Conservation (phyloP, 2,888 invertebrate species). For the Pegoplata infirma region DNA sequence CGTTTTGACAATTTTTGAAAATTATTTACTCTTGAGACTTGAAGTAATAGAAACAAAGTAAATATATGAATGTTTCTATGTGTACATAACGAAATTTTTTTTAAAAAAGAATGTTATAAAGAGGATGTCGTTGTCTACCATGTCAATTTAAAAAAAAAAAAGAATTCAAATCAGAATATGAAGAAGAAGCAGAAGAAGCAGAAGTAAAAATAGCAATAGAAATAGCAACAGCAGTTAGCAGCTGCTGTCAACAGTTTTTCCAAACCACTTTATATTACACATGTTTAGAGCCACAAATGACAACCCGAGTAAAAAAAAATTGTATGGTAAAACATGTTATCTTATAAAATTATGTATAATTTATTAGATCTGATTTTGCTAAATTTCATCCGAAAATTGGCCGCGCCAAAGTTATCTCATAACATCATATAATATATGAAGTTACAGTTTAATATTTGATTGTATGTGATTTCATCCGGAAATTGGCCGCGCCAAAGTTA, state of each 20-base stretch:
- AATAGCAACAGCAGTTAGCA: constrained; percentile 1
- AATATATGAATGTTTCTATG: too few relatives aligned
- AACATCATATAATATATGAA: too few relatives aligned
- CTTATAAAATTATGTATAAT: too few relatives aligned
- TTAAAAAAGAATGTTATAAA: not conserved
- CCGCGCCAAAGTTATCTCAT: too few relatives aligned
- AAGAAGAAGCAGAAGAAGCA: constrained; percentile 9
- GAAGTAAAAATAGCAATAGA: not conserved
- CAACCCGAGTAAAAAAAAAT: too few relatives aligned
- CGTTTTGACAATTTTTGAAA: constrained; percentile 53
- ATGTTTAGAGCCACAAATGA: constrained; percentile 29
- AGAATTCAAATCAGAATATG: too few relatives aligned
- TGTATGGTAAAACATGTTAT: too few relatives aligned
- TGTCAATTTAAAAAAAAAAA: not conserved
- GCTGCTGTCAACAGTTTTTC: constrained; percentile 23
- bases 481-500: too few relatives aligned
- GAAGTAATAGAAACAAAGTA: constrained; percentile 1
- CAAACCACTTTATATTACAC: constrained; percentile 19
- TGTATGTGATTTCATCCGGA: too few relatives aligned
- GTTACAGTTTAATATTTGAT: too few relatives aligned
- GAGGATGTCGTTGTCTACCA: constrained; percentile 23
- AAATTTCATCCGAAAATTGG: too few relatives aligned
- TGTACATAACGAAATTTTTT: not conserved
- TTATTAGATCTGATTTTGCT: too few relatives aligned
- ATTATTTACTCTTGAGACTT: constrained; percentile 42